phyloP scores from a whole-genome alignment of 2,888 invertebrate genomes.

The Podabrus alpinus region DNA sequence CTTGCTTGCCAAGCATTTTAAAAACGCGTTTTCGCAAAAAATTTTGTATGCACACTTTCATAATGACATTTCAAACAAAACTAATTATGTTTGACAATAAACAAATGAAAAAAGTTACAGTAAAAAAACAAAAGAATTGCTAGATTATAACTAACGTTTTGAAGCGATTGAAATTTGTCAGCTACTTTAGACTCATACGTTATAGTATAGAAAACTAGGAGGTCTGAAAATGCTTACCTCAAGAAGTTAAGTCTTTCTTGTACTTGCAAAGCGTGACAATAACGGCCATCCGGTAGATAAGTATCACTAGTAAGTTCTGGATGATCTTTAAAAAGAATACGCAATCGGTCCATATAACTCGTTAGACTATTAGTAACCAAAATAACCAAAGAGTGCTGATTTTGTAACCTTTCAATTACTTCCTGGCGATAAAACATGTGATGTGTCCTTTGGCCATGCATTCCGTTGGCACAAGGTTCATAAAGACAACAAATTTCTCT shows the following conservation, averaged over 20 bases:
- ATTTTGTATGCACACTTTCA: no score
- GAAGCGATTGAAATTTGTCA: no score
- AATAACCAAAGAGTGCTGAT: constrained; percentile 90
- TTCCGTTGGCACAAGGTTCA: constrained; percentile 76
- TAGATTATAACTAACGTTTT: no score
- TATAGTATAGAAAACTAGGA: background rate
- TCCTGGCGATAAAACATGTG: constrained; percentile 63
- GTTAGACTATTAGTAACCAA: constrained; percentile 92
- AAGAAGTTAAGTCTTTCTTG: constrained; percentile 93
- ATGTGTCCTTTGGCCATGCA: constrained; percentile 58
- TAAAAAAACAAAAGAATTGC: no score
- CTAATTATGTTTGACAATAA: no score
- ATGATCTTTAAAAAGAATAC: constrained; percentile 69
- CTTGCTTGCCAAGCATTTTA: no score
- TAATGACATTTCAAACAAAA: no score
- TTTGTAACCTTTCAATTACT: constrained; percentile 83
- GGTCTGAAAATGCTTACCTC: constrained; percentile 39
- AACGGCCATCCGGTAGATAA: constrained; percentile 84
- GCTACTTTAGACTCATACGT: no score
- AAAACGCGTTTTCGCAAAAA: no score
- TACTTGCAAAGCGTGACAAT: constrained; percentile 90
- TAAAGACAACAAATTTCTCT: constrained; percentile 94
- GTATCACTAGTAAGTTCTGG: constrained; percentile 78
- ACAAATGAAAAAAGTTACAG: no score
- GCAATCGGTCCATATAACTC: constrained; percentile 85